Evolutionary conservation across 2,888 invertebrate species (phyloP).

Genomic region (Scrobipalpa atriplicella): DNA sequence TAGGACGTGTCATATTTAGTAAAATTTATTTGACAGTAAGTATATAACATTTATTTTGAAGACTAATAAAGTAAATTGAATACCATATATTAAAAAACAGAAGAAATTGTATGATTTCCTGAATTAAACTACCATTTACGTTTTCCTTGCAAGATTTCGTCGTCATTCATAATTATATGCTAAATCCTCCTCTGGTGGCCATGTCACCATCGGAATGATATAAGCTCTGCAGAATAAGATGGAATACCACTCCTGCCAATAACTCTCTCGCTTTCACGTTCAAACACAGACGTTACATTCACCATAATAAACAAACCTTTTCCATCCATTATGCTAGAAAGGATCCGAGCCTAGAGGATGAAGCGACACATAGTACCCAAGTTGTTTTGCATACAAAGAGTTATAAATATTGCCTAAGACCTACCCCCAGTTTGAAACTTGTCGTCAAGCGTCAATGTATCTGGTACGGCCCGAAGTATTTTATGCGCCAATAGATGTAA

Average conservation of each 20-base stretch:
- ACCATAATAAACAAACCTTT: conserved; percentile 22
- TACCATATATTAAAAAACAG: not conserved
- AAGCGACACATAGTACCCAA: conserved; percentile 61
- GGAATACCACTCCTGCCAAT: conserved; percentile 15
- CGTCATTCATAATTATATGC: not conserved
- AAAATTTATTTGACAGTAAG: no score
- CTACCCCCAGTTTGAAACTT: conserved; percentile 67
- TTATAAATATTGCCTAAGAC: conserved; percentile 78
- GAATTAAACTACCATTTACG: not conserved
- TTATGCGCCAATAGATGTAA: conserved; percentile 69
- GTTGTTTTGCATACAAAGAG: conserved; percentile 80
- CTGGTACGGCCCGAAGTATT: conserved; percentile 43
- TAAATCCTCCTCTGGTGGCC: conserved; percentile 24
- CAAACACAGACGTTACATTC: conserved; percentile 20
- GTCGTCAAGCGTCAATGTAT: conserved; percentile 36
- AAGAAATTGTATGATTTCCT: not conserved
- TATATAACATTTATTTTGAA: no score
- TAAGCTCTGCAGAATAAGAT: conserved; percentile 12
- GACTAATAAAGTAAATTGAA: no score
- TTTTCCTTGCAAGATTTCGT: not conserved
- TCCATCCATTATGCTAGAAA: conserved; percentile 22
- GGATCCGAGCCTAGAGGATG: conserved; percentile 41
- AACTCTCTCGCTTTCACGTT: conserved; percentile 19
- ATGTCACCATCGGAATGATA: conserved; percentile 15
- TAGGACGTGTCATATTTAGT: no score